phyloP scores from a whole-genome alignment of 2,113 vertebrate genomes.

The Sisor rabdophorus region DNA sequence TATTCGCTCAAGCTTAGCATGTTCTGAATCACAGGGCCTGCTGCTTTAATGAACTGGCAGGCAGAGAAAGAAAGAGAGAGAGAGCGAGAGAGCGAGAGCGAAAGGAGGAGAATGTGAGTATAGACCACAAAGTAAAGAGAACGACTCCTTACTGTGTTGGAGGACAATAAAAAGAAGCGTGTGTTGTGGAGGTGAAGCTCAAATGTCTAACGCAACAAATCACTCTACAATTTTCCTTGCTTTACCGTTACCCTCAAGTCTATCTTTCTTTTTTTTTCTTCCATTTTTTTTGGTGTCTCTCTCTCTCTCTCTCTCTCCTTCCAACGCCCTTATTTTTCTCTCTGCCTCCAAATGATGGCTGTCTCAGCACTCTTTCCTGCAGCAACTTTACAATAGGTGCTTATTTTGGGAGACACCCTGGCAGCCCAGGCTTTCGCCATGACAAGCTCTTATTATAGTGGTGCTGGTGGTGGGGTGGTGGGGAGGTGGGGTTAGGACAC shows the following conservation, averaged over 20 bases:
- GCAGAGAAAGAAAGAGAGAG: neutral
- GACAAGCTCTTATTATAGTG: constrained; percentile 68
- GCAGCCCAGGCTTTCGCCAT: constrained; percentile 51
- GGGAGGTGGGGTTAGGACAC: too few relatives aligned
- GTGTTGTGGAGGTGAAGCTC: constrained; percentile 37
- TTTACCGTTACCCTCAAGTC: neutral
- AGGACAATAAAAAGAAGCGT: constrained; percentile 41
- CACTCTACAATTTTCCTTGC: constrained; percentile 38
- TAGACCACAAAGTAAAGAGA: constrained; percentile 6
- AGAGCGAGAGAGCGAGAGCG: neutral
- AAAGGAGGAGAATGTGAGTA: constrained; percentile 8
- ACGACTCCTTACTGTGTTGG: constrained; percentile 3
- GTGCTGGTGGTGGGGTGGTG: too few relatives aligned
- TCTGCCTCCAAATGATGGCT: constrained; percentile 29
- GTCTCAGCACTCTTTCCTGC: constrained; percentile 41
- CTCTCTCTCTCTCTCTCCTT: constrained; percentile 8
- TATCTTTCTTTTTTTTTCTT: constrained; percentile 1
- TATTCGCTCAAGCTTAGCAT: constrained; percentile 62
- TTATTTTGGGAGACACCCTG: constrained; percentile 57
- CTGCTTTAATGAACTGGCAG: constrained; percentile 51
- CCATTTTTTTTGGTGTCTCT: neutral
- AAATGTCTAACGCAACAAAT: constrained; percentile 44
- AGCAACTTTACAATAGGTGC: constrained; percentile 50
- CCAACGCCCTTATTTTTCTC: constrained; percentile 20
- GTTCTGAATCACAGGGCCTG: constrained; percentile 48